Conservation (phyloP, 2,113 vertebrate genomes). For the Charadrius vociferus region DNA sequence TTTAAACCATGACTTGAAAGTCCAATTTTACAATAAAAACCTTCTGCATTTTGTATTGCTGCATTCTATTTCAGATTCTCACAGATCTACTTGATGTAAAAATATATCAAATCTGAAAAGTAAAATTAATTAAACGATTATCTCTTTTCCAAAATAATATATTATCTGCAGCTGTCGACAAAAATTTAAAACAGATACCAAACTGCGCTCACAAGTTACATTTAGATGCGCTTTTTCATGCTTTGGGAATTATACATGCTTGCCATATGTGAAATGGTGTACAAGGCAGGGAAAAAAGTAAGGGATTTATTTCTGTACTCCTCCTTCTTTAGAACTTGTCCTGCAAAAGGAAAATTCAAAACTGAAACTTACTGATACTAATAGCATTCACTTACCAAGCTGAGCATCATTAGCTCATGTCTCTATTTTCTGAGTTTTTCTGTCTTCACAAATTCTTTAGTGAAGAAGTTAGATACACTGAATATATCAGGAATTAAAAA, state of each 20-base stretch:
- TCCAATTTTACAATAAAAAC: not conserved
- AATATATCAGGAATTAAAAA: not conserved
- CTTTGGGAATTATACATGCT: not conserved
- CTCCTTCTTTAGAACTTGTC: not conserved
- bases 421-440: not conserved
- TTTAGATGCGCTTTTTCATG: not conserved
- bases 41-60: not conserved
- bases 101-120: not conserved
- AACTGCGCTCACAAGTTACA: accelerated
- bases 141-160: not conserved
- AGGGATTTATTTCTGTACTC: not conserved
- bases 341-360: not conserved
- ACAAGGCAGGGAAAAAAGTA: not conserved
- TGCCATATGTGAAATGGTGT: not conserved
- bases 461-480: not conserved
- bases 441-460: not conserved
- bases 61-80: not conserved
- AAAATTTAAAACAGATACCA: not conserved
- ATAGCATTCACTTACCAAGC: not conserved
- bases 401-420: not conserved
- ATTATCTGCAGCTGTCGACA: not conserved
- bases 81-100: not conserved
- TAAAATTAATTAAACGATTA: not conserved
- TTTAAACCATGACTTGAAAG: not conserved
- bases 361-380: not conserved